phyloP scores from a whole-genome alignment of 2,113 vertebrate genomes.

The Dryoscopus gambensis region DNA sequence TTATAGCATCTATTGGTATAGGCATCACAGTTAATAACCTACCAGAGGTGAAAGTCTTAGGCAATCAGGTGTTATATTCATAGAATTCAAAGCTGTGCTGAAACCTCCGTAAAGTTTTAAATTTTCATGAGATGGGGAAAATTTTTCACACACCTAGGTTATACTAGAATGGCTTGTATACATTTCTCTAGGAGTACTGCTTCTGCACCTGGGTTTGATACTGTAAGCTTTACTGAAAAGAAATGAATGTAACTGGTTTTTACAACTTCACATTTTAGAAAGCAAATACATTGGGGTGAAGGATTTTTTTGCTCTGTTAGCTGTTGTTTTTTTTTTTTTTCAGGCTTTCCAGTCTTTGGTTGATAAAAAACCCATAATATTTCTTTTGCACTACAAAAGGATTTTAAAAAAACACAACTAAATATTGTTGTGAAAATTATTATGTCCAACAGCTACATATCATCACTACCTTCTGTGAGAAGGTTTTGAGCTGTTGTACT shows the following conservation, averaged over 20 bases:
- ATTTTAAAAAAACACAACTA: background rate
- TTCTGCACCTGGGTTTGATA: background rate
- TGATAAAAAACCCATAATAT: background rate
- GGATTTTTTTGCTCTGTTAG: background rate
- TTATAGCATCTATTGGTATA: background rate
- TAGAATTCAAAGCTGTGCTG: background rate
- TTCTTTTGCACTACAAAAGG: background rate
- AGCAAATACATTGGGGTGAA: accelerated
- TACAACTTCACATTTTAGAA: background rate
- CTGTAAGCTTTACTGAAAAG: background rate
- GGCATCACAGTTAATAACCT: background rate
- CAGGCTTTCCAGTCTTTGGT: background rate
- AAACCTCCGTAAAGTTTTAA: background rate
- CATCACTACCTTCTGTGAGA: background rate
- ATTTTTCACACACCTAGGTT: background rate
- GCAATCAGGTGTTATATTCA: background rate
- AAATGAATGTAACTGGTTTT: background rate
- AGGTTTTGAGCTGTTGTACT: background rate
- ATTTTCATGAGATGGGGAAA: background rate
- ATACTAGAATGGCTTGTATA: background rate
- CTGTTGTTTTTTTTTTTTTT: background rate
- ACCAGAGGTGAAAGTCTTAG: background rate
- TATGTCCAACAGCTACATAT: background rate
- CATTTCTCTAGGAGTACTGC: background rate
- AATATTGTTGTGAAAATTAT: background rate